Conservation (phyloP, 2,797 vertebrate genomes). For the Pseudocheirus occidentalis region DNA sequence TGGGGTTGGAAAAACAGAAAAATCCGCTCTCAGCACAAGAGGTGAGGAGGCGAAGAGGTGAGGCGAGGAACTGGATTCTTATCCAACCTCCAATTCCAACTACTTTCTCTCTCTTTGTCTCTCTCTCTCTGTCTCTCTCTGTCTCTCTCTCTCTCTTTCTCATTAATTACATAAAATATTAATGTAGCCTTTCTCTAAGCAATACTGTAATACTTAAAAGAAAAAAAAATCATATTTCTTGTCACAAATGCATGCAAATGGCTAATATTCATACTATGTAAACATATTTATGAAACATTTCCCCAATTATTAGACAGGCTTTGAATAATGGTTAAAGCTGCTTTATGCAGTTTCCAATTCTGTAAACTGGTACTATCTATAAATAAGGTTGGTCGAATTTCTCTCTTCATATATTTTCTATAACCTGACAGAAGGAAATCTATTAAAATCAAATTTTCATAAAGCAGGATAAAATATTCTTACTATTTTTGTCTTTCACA, state of each 20-base stretch:
- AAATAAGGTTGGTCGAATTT: conserved; percentile 72
- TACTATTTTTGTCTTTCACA: conserved; percentile 81
- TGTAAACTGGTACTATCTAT: conserved; percentile 83
- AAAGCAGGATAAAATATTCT: conserved; percentile 81
- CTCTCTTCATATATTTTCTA: conserved; percentile 75
- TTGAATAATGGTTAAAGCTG: conserved; percentile 87
- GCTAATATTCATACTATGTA: conserved; percentile 84
- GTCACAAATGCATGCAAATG: conserved; percentile 52
- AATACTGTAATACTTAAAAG: conserved; percentile 81
- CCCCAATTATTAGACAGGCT: conserved; percentile 82
- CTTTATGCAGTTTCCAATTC: conserved; percentile 90
- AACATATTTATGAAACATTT: conserved; percentile 84
- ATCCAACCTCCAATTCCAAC: too few relatives aligned
- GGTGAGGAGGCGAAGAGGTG: background rate
- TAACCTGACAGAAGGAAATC: conserved; percentile 83
- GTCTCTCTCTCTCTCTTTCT: background rate
- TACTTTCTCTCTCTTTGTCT: background rate
- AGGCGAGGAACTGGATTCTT: background rate
- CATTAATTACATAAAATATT: conserved; percentile 71
- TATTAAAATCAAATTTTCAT: conserved; percentile 82
- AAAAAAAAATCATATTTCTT: conserved; percentile 80
- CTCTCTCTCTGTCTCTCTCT: background rate
- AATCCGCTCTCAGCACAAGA: background rate
- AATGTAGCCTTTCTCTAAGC: conserved; percentile 71
- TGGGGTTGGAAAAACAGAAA: background rate